Evolutionary conservation across 2,888 invertebrate species (phyloP).

Genomic region (Philopedon plagiatum): DNA sequence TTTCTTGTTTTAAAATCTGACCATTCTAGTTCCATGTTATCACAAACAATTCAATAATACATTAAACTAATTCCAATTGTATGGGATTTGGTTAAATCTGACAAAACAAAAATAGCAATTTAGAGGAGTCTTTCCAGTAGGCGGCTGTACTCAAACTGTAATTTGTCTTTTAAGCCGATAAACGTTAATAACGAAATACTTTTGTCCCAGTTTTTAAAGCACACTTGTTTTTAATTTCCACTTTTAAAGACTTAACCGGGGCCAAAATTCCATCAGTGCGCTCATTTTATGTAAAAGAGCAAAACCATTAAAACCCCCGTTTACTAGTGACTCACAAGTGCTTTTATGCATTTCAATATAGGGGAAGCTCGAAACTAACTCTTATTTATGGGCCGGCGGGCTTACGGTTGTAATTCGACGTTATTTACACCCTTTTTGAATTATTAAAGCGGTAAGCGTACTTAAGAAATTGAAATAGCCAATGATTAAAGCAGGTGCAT

Average conservation of each 20-base stretch:
- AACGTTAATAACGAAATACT: no score
- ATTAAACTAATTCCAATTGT: no score
- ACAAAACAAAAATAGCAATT: no score
- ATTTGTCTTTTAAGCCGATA: no score
- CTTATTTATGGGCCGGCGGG: constrained; percentile 39
- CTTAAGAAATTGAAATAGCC: constrained; percentile 23
- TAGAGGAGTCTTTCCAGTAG: no score
- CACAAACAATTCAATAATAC: no score
- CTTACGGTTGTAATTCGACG: constrained; percentile 22
- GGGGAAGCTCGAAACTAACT: constrained; percentile 33
- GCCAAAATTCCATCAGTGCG: background rate
- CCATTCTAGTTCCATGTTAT: no score
- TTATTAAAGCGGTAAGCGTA: constrained; percentile 40
- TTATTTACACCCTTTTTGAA: constrained; percentile 45
- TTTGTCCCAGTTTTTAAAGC: no score
- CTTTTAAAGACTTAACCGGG: background rate
- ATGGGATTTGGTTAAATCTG: no score
- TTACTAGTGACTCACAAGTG: constrained; percentile 40
- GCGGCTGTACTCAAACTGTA: no score
- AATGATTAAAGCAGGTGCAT: background rate
- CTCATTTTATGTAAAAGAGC: constrained; percentile 21
- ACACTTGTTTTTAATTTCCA: background rate
- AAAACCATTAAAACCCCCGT: constrained; percentile 19
- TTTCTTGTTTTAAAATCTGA: no score
- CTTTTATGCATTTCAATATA: constrained; percentile 34